Conservation (phyloP, 2,797 vertebrate species). For the Enteromius unitaeniatus region DNA sequence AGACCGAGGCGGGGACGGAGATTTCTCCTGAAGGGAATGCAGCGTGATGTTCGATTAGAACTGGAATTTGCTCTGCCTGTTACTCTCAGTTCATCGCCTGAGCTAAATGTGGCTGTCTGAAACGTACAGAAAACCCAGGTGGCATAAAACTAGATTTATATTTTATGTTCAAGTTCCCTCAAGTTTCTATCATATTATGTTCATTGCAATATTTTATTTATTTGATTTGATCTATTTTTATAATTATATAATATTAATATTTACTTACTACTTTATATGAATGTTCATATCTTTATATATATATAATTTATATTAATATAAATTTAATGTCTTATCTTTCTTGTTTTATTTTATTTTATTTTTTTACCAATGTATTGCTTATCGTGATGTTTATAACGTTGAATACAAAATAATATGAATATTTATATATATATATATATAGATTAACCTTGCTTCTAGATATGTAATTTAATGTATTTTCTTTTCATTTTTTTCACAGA, state of each 20-base stretch:
- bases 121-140: background rate
- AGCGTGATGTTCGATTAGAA: slow-evolving; percentile 14
- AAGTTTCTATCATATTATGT: no score
- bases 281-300: no score
- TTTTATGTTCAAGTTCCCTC: background rate
- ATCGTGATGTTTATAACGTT: no score
- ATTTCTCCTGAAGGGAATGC: slow-evolving; percentile 25
- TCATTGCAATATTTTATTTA: background rate
- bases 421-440: no score
- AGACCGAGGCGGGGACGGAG: slow-evolving; percentile 5
- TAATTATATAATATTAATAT: no score
- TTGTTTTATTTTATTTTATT: no score
- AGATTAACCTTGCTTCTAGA: background rate
- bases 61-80: slow-evolving; percentile 19
- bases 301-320: no score
- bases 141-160: background rate
- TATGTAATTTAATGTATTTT: background rate
- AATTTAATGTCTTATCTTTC: no score
- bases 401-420: no score
- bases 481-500: background rate
- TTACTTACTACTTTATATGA: no score
- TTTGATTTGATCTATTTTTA: background rate
- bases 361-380: no score
- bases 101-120: background rate
- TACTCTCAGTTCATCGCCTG: background rate